These are phyloP conservation scores for Intellagama lesueurii DNA, from an alignment of 2,797 vertebrate genomes.

Conservation along the genomic window DNA sequence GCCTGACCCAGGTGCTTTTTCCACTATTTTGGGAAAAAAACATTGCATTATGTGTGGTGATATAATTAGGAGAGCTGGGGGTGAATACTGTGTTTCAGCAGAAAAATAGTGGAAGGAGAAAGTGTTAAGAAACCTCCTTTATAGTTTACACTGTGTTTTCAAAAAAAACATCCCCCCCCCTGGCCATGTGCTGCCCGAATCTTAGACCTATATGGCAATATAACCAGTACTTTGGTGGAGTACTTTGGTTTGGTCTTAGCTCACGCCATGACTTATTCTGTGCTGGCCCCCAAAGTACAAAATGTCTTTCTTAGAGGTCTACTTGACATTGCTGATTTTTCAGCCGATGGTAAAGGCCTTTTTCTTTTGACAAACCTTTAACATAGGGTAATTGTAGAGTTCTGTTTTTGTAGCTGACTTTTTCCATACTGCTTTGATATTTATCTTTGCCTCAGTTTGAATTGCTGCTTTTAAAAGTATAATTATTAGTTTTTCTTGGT, in stretches of 20 bases:
- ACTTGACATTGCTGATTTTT: background rate
- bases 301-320: background rate
- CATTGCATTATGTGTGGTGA: background rate
- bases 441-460: background rate
- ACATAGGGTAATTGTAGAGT: no score
- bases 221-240: background rate
- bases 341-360: no score
- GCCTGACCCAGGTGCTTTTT: background rate
- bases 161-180: background rate
- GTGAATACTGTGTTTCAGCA: background rate
- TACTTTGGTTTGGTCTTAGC: slow-evolving; percentile 44
- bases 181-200: background rate
- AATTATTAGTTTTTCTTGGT: background rate
- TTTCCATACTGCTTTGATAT: background rate
- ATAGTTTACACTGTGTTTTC: background rate
- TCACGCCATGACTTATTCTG: slow-evolving; percentile 49
- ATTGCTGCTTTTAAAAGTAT: background rate
- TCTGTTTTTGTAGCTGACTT: no score
- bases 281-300: background rate
- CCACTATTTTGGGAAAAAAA: background rate
- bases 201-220: background rate
- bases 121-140: background rate
- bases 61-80: background rate
- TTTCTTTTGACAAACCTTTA: background rate
- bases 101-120: background rate